Conservation (phyloP, 2,888 invertebrate species). For the Thereva nobilitata region DNA sequence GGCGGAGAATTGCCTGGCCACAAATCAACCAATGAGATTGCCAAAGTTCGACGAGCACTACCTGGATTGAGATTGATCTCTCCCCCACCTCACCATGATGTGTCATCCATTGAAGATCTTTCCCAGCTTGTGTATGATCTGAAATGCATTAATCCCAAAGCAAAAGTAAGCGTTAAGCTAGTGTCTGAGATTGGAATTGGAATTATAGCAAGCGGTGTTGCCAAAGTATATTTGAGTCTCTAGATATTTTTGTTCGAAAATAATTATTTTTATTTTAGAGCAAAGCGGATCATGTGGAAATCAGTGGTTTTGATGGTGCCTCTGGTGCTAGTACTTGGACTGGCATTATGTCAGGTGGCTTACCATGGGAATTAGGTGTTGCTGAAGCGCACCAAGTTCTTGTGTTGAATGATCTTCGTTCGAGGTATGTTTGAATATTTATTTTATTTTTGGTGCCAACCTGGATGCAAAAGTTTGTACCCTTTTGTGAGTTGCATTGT, state of each 20-base stretch:
- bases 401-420: slow-evolving; percentile 88
- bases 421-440: slow-evolving; percentile 57
- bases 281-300: slow-evolving; percentile 97
- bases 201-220: slow-evolving; percentile 96
- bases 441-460: too few species aligned
- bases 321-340: slow-evolving; percentile 99
- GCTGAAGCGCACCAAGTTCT: slow-evolving; percentile 98
- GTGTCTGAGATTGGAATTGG: slow-evolving; percentile 99
- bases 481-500: slow-evolving; percentile 40
- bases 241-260: background rate
- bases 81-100: slow-evolving; percentile 99
- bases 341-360: slow-evolving; percentile 95
- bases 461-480: too few species aligned
- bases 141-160: slow-evolving; percentile 94
- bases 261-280: slow-evolving; percentile 63
- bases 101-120: slow-evolving; percentile 98
- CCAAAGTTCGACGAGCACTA: slow-evolving; percentile 92
- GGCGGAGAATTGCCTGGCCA: slow-evolving; percentile 94
- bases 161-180: slow-evolving; percentile 94
- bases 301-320: slow-evolving; percentile 98
- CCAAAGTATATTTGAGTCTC: slow-evolving; percentile 68
- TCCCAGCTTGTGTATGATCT: slow-evolving; percentile 98
- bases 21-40: slow-evolving; percentile 93
- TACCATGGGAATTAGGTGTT: slow-evolving; percentile 98
- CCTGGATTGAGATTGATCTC: slow-evolving; percentile 97